A percentile compares a stretch with the other conserved stretches of the same genome.
phyloP scores from a whole-genome alignment of 1,140 invertebrate genomes.

The Temnothorax nylanderi region DNA sequence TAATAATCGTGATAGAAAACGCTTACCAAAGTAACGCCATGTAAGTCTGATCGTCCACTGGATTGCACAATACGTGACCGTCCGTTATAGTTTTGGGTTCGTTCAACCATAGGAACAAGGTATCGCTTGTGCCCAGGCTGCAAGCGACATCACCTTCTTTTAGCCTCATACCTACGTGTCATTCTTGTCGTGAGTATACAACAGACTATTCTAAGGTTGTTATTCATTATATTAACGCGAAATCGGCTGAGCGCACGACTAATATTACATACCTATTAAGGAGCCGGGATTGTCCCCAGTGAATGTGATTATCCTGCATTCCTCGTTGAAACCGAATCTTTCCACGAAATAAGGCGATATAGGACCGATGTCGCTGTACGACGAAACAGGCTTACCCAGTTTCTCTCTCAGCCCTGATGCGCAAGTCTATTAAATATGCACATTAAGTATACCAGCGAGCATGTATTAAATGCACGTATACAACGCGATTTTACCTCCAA shows the following conservation, averaged over 20 bases:
- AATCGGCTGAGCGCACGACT: not conserved
- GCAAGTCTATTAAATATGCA: constrained; percentile 84
- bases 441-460: constrained; percentile 34
- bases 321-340: constrained; percentile 92
- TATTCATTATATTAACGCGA: not conserved
- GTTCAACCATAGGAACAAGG: constrained; percentile 93
- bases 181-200: constrained; percentile 27
- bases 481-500: constrained; percentile 87
- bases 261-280: constrained; percentile 88
- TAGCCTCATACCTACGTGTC: constrained; percentile 91
- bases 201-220: not conserved
- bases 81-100: constrained; percentile 89
- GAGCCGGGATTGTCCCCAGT: constrained; percentile 98
- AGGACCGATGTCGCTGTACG: constrained; percentile 89
- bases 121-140: constrained; percentile 97
- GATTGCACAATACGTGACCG: constrained; percentile 96
- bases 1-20: not conserved
- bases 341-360: constrained; percentile 93
- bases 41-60: constrained; percentile 90
- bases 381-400: constrained; percentile 91
- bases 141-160: constrained; percentile 93
- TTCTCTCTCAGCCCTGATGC: constrained; percentile 89
- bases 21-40: constrained; percentile 95
- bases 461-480: not conserved
- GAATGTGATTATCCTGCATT: constrained; percentile 94